A percentile compares a stretch with the other conserved stretches of the same genome.
Evolutionary conservation across 2,113 vertebrate genomes (phyloP).

Genomic region (Dascyllus trimaculatus): DNA sequence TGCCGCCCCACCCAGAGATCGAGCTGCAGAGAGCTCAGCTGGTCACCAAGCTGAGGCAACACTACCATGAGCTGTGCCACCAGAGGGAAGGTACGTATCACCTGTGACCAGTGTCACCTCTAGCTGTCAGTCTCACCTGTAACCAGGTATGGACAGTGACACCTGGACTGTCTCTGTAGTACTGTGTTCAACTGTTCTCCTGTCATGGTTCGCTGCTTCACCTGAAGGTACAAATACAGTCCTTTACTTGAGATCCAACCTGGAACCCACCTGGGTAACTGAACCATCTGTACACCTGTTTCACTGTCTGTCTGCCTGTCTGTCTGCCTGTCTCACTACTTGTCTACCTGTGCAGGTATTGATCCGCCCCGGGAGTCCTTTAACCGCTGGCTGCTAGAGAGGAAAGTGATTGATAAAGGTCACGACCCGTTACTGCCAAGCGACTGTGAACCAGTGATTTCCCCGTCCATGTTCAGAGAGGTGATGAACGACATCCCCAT

Average conservation of each 20-base stretch:
- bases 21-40: conserved; percentile 96
- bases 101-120: no score
- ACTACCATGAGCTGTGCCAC: conserved; percentile 96
- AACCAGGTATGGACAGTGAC: no score
- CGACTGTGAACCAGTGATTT: conserved; percentile 94
- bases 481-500: conserved; percentile 99
- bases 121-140: no score
- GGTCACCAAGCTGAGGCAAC: conserved; percentile 94
- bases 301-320: not conserved
- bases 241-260: no score
- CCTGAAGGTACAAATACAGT: no score
- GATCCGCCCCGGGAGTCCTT: conserved; percentile 97
- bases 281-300: not conserved
- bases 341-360: conserved; percentile 86
- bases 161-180: no score
- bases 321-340: not conserved
- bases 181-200: no score
- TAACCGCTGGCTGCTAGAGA: conserved; percentile 97
- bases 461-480: conserved; percentile 98
- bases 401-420: conserved; percentile 96
- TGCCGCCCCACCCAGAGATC: conserved; percentile 94
- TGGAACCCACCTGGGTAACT: no score
- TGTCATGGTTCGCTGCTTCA: no score
- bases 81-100: conserved; percentile 83
- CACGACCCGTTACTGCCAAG: conserved; percentile 94